Base-by-base conservation (phyloP, 2,888 invertebrate species). In the Caradrina clavipalpis region DNA sequence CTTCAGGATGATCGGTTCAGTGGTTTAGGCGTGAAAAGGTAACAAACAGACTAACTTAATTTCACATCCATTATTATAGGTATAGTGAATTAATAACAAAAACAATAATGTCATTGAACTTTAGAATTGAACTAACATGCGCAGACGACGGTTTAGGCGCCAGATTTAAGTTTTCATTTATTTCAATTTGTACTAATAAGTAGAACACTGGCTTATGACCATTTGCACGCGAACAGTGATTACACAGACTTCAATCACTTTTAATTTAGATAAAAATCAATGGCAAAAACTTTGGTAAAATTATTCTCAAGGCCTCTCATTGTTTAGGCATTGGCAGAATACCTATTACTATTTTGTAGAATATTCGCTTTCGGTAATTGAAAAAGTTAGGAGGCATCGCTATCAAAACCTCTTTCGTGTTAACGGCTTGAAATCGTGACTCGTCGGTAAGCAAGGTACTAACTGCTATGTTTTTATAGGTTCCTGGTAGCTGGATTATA, bases 171-270 rank as follows among this genome's bases (percentile, higher is more conserved):
- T 55, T 71, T 71, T 72, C 55, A 83, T 81, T 45, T 73, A 57
- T 83, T 81, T 81, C 58, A 82, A 82, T 83, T 83, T 73, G 60
- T 66, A 55, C 50, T 31, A 81, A 76, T 78, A 69, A 69, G 17
- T 61, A 26, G 68, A 64, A 50, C 60, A 63, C 55, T 55, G 35
- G 69, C 61, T 78, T 65, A 73, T 71, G 50, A 63, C 19, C 17
- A 45, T 58, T 63, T 56, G 70, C 70, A 71, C 70, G 78, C 78
- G 42, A 72, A 66, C 65, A 58, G 66, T 78, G 60, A 78, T 76
- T 78, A 71, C 53, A 63, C 51, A 51, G 60, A 70, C 60, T 58
- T 10, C 49, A 21, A 75, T 80, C 49, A 80, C 55, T 76, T 71
- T 58, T 64, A 74, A 74, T 72, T 65, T 57, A 77, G 69, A 69